phyloP scores from a whole-genome alignment of 2,113 vertebrate genomes.

The Tiliqua scincoides region DNA sequence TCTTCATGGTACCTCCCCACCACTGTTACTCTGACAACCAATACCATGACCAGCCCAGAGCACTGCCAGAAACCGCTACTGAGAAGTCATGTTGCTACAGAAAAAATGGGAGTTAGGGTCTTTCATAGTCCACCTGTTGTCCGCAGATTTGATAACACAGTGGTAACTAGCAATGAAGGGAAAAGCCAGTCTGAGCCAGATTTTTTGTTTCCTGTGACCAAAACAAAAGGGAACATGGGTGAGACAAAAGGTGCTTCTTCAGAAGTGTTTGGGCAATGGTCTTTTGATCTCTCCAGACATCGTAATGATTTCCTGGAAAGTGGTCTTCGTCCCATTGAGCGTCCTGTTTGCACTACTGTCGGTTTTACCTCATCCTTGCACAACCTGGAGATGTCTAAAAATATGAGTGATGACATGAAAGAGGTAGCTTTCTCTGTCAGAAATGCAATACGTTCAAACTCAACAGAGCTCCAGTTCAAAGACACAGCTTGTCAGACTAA shows the following conservation, averaged over 20 bases:
- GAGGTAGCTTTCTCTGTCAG: conserved; percentile 94
- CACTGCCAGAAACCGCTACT: conserved; percentile 87
- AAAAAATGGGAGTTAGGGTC: conserved; percentile 82
- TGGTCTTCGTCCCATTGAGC: conserved; percentile 74
- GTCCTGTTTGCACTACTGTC: conserved; percentile 83
- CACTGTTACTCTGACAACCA: conserved; percentile 93
- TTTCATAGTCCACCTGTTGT: conserved; percentile 85
- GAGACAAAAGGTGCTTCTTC: conserved; percentile 76
- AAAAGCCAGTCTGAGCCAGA: conserved; percentile 77
- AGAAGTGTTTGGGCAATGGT: conserved; percentile 86
- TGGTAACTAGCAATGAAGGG: conserved; percentile 60
- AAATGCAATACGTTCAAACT: conserved; percentile 81
- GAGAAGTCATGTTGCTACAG: conserved; percentile 71
- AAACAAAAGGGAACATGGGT: conserved; percentile 71
- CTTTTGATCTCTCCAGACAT: conserved; percentile 82
- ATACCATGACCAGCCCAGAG: conserved; percentile 90
- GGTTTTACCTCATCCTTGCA: conserved; percentile 86
- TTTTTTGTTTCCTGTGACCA: conserved; percentile 80
- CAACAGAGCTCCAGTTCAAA: conserved; percentile 76
- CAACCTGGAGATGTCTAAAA: conserved; percentile 89
- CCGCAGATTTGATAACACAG: conserved; percentile 71
- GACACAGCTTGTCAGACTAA: conserved; percentile 95
- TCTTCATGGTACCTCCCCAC: conserved; percentile 95
- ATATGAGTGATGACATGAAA: conserved; percentile 98
- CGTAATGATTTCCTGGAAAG: conserved; percentile 78